Evolutionary conservation across 2,797 vertebrate species (phyloP).

Genomic region (Sebastes oblongus): DNA sequence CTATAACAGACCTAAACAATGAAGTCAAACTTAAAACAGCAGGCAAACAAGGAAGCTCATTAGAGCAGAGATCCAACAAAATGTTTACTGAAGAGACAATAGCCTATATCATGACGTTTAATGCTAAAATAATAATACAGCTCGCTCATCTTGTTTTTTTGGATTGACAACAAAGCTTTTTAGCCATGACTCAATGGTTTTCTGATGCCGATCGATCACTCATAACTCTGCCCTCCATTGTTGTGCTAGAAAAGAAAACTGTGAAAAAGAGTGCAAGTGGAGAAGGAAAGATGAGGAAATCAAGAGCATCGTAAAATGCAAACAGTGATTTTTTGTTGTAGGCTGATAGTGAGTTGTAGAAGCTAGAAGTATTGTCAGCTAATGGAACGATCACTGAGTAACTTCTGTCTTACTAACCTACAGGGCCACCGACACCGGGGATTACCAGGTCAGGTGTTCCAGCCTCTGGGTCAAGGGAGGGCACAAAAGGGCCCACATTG

Average conservation of each 20-base stretch:
- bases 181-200: background rate
- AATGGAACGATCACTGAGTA: background rate
- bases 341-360: background rate
- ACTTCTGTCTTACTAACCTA: background rate
- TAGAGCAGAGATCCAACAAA: constrained; percentile 12
- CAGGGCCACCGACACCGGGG: background rate
- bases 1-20: constrained; percentile 1
- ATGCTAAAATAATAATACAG: constrained; percentile 4
- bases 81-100: constrained; percentile 11
- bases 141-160: constrained; percentile 20
- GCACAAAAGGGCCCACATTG: too few relatives aligned
- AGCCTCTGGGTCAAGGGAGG: too few relatives aligned
- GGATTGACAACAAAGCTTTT: constrained; percentile 2
- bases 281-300: background rate
- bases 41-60: constrained; percentile 26
- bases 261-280: background rate
- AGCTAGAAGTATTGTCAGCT: background rate
- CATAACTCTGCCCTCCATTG: background rate
- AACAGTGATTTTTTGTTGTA: background rate
- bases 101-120: background rate
- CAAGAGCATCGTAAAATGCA: background rate
- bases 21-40: constrained; percentile 15
- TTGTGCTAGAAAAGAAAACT: background rate
- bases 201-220: background rate
- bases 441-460: too few relatives aligned